Percentiles rank a stretch among this genome's conserved stretches.
Conservation (phyloP, 2,797 vertebrate species). For the Eurystomus glaucurus region DNA sequence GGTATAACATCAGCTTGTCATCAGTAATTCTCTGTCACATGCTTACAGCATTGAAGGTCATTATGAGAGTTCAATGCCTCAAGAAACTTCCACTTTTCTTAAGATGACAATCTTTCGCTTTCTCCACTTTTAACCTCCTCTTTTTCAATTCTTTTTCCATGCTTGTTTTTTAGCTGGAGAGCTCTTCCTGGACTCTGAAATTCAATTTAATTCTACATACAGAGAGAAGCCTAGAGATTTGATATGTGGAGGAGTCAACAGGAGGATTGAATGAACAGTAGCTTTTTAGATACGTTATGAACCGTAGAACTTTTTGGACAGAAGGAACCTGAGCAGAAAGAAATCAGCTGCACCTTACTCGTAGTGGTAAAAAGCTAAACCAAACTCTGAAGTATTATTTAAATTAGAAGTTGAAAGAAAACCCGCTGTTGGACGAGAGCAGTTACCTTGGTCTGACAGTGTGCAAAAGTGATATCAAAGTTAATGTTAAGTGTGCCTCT, state of each 20-base stretch:
- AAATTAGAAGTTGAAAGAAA: neutral
- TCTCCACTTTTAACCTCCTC: neutral
- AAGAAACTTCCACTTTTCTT: neutral
- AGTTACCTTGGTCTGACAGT: neutral
- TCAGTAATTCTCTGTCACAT: neutral
- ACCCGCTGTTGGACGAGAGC: neutral
- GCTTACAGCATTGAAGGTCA: neutral
- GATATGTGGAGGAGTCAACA: neutral
- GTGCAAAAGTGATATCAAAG: neutral
- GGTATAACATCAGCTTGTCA: neutral
- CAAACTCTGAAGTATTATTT: neutral
- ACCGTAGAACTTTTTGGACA: neutral
- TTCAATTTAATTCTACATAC: neutral
- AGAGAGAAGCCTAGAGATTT: neutral
- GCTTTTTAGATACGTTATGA: neutral
- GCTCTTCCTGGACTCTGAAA: neutral
- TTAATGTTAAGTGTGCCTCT: rapidly evolving
- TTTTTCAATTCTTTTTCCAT: neutral
- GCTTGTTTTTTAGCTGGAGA: neutral
- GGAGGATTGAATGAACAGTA: neutral
- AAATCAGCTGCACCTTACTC: neutral
- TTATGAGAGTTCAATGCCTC: neutral
- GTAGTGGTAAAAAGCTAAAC: neutral
- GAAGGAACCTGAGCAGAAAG: neutral
- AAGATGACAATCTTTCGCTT: neutral